These are phyloP conservation scores for Sarcoramphus papa DNA, from an alignment of 2,797 vertebrate species.

Conservation along the genomic window DNA sequence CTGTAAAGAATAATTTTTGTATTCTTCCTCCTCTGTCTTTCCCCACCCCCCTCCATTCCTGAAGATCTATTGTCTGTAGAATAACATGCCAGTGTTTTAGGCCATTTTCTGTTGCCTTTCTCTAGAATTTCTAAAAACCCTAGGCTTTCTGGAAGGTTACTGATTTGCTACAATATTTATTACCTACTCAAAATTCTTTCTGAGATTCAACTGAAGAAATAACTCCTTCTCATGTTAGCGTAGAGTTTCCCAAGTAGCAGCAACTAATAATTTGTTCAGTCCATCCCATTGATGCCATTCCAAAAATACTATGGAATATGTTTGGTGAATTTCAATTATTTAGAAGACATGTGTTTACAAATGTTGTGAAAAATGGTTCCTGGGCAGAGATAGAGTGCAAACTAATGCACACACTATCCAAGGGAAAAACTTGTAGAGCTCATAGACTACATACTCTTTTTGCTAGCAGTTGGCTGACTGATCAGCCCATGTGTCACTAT, in stretches of 20 bases:
- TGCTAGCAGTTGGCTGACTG: background rate
- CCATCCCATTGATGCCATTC: background rate
- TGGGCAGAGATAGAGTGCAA: background rate
- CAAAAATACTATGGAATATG: background rate
- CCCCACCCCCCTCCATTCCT: background rate
- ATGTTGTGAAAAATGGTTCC: background rate
- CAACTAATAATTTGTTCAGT: background rate
- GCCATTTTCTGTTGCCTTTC: background rate
- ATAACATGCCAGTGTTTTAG: background rate
- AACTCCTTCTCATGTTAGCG: rapidly evolving
- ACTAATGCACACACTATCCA: background rate
- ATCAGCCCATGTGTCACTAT: background rate
- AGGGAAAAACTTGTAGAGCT: background rate
- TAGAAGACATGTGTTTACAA: background rate
- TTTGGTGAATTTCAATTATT: background rate
- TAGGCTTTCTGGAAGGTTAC: background rate
- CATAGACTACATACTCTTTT: background rate
- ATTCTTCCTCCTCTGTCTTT: background rate
- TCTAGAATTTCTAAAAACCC: background rate
- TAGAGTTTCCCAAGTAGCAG: background rate
- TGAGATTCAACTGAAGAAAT: background rate
- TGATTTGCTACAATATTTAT: background rate
- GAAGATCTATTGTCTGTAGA: background rate
- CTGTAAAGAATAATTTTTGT: background rate
- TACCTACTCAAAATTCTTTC: background rate